These are phyloP conservation scores for Therioaphis trifolii DNA, from an alignment of 2,888 invertebrate genomes.

Conservation along the genomic window DNA sequence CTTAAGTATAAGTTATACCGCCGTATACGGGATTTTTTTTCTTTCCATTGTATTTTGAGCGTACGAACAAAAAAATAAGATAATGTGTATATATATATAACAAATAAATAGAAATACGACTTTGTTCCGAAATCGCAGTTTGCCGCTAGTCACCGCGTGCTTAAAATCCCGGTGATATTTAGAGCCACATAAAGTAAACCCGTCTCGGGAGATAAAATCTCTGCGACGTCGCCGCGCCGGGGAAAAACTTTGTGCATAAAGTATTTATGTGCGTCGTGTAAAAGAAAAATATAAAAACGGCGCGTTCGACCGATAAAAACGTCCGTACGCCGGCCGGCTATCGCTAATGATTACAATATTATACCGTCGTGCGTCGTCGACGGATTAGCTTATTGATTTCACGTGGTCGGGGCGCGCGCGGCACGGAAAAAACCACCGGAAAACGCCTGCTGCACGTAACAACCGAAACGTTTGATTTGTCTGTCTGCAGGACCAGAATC, in stretches of 20 bases:
- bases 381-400: too few relatives aligned
- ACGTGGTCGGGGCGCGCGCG: too few relatives aligned
- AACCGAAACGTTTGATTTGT: too few relatives aligned
- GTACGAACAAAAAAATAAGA: too few relatives aligned
- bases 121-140: slow-evolving; percentile 16
- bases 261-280: too few relatives aligned
- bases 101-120: neutral
- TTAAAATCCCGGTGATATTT: neutral
- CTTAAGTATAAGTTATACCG: too few relatives aligned
- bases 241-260: slow-evolving; percentile 8
- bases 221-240: neutral
- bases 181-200: slow-evolving; percentile 11
- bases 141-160: neutral
- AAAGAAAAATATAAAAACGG: slow-evolving; percentile 24
- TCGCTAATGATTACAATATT: neutral
- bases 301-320: neutral
- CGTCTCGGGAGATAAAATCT: slow-evolving; percentile 34
- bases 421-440: too few relatives aligned
- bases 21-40: too few relatives aligned
- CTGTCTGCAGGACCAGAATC: too few relatives aligned
- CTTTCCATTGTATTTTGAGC: too few relatives aligned
- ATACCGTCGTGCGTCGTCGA: too few relatives aligned
- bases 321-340: neutral
- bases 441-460: too few relatives aligned
- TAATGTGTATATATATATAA: neutral